Evolutionary conservation across 2,113 vertebrate genomes (phyloP), one percentile per base, ranked within the genome.

Genomic region (Pseudois nayaur): DNA sequence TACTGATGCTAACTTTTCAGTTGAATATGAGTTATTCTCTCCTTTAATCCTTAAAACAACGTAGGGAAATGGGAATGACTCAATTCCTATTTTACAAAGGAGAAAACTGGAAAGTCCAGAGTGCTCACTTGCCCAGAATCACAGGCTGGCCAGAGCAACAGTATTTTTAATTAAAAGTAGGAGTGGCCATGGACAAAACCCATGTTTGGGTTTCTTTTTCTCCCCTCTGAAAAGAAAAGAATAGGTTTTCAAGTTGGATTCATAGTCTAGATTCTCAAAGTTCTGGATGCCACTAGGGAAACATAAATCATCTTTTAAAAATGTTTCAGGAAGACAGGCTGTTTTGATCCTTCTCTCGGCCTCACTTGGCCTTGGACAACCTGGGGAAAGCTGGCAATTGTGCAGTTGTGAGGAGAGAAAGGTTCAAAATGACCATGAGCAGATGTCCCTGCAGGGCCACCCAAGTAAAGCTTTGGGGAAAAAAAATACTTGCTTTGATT

Each of bases 401-500:
- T n/a, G 52, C 6, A 27, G 92, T 3, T 91, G n/a, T 8, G 33
- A 54, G 6, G 74, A 87, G 45, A 93, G 57, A 36, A 57, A 78
- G 88, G 36, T 50, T 87, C 55, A 60, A 87, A 84, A 64, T 0
- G 1, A n/a, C 95, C n/a, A 3, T 5, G 83, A 95, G 95, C 93
- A 91, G 93, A 74, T 54, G 64, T 50, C 74, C 40, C 3, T 2
- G 15, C 36, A n/a, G 82, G 96, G 87, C 92, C 92, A 96, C 95
- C 85, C 94, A 90, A 62, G 89, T 2, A 33, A 97, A 67, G 60
- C 45, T 91, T 92, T 29, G 19, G 19, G 55, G 40, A 0, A 50
- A 96, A 96, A 67, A 97, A 89, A 95, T 23, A 85, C 43, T 54
- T 55, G 86, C 87, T 94, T 87, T 91, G 96, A 96, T 91, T 45